Percentiles rank a stretch among this genome's conserved stretches.
Evolutionary conservation across 2,113 vertebrate genomes (phyloP).

Genomic region (Athene cunicularia): DNA sequence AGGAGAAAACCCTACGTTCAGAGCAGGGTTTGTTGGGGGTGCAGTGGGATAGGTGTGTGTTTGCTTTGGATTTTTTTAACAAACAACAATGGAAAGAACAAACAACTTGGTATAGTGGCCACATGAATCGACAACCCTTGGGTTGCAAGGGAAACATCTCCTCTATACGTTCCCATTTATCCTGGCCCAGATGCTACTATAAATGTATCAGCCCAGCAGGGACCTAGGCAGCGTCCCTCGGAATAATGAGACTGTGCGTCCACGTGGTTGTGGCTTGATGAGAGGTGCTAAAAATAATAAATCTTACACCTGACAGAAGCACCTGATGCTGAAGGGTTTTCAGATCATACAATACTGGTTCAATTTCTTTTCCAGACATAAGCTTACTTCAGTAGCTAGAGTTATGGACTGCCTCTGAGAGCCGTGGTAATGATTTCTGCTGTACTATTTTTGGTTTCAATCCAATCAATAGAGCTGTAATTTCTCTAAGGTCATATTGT

Average conservation of each 20-base stretch:
- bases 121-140: not conserved
- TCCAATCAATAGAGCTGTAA: not conserved
- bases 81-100: not conserved
- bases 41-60: not conserved
- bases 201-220: not conserved
- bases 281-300: not conserved
- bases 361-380: not conserved
- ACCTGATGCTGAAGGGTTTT: not conserved
- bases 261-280: not conserved
- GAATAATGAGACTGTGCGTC: not conserved
- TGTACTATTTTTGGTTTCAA: not conserved
- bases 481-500: constrained; percentile 51
- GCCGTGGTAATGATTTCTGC: constrained; percentile 10
- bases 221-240: not conserved
- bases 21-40: not conserved
- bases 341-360: not conserved
- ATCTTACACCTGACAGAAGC: not conserved
- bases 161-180: not conserved
- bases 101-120: not conserved
- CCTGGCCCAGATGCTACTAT: not conserved
- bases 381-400: not conserved
- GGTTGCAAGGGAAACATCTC: not conserved
- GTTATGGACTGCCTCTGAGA: not conserved
- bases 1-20: not conserved
- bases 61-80: not conserved